Percentiles rank a stretch among this genome's conserved stretches.
Conservation (phyloP, 2,113 vertebrate genomes). For the Coturnix japonica region DNA sequence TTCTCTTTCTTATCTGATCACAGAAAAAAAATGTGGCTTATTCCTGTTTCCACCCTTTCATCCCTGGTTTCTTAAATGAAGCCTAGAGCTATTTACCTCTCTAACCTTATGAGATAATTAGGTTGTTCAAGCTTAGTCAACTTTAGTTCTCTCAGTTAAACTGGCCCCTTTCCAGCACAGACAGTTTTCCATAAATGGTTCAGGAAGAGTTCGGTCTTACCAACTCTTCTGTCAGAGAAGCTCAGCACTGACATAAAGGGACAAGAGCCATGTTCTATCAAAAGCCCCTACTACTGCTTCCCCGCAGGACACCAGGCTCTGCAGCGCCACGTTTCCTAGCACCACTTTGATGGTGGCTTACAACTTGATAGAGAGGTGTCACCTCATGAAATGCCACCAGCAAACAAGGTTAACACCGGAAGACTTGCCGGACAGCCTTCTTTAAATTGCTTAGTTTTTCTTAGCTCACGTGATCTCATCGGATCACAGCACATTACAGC, state of each 20-base stretch:
- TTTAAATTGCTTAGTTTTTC: not conserved
- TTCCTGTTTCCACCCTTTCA: conserved; percentile 44
- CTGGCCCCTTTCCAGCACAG: not conserved
- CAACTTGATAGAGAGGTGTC: not conserved
- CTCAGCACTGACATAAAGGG: rapidly evolving
- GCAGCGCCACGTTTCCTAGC: not conserved
- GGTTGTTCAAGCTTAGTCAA: not conserved
- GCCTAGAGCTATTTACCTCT: conserved; percentile 44
- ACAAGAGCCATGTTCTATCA: rapidly evolving
- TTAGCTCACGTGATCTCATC: not conserved
- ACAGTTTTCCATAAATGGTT: not conserved
- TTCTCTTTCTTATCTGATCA: conserved; percentile 53
- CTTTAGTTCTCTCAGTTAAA: conserved; percentile 14
- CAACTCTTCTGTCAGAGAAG: not conserved
- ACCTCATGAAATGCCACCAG: not conserved
- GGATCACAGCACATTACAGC: not conserved
- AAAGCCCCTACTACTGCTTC: not conserved
- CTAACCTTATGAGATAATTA: conserved; percentile 35
- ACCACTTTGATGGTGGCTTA: not conserved
- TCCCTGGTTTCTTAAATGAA: conserved; percentile 28
- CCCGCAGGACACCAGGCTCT: rapidly evolving
- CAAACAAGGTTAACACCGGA: not conserved
- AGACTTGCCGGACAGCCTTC: not conserved
- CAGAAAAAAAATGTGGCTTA: not conserved
- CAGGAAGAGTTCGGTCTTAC: not conserved